Conservation (phyloP, 2,888 invertebrate genomes). For the Ichneumoninae sp. region DNA sequence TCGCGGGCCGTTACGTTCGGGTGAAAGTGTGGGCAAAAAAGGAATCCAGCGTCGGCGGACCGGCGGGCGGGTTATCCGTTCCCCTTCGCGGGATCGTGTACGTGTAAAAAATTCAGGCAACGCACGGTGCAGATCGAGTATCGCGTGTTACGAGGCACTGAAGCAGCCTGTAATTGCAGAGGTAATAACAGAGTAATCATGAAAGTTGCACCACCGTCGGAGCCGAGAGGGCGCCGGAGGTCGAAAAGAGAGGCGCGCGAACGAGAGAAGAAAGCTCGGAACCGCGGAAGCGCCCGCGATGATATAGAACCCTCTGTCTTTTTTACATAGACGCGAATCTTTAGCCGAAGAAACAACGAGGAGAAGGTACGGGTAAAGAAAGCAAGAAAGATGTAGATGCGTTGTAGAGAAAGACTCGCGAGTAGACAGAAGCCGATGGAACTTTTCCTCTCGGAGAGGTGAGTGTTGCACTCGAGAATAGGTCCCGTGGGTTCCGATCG, state of each 20-base stretch:
- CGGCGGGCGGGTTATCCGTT: not conserved
- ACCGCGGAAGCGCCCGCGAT: slow-evolving; percentile 8
- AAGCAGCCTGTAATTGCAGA: slow-evolving; percentile 72
- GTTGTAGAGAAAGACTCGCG: slow-evolving; percentile 26
- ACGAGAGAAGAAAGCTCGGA: slow-evolving; percentile 5
- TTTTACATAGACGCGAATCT: not conserved
- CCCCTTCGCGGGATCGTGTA: slow-evolving; percentile 4
- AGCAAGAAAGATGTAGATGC: not conserved
- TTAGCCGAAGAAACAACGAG: slow-evolving; percentile 16
- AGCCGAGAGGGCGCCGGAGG: slow-evolving; percentile 54
- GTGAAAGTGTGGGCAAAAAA: slow-evolving; percentile 20
- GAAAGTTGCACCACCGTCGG: slow-evolving; percentile 73
- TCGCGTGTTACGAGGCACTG: slow-evolving; percentile 74
- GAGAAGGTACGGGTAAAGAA: slow-evolving; percentile 12
- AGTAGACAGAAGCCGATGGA: slow-evolving; percentile 49
- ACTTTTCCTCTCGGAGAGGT: slow-evolving; percentile 26
- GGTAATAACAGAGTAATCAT: slow-evolving; percentile 76
- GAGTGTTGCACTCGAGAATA: slow-evolving; percentile 34
- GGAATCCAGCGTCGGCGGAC: slow-evolving; percentile 8
- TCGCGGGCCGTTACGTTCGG: slow-evolving; percentile 6
- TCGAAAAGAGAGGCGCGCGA: slow-evolving; percentile 30
- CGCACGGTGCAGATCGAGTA: slow-evolving; percentile 64
- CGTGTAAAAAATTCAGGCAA: slow-evolving; percentile 58
- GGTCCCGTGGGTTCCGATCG: slow-evolving; percentile 34
- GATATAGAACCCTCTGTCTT: slow-evolving; percentile 1